Evolutionary conservation across 2,888 invertebrate species (phyloP), one percentile per base, ranked within the genome.

Genomic region (Chrysodeixis includens): DNA sequence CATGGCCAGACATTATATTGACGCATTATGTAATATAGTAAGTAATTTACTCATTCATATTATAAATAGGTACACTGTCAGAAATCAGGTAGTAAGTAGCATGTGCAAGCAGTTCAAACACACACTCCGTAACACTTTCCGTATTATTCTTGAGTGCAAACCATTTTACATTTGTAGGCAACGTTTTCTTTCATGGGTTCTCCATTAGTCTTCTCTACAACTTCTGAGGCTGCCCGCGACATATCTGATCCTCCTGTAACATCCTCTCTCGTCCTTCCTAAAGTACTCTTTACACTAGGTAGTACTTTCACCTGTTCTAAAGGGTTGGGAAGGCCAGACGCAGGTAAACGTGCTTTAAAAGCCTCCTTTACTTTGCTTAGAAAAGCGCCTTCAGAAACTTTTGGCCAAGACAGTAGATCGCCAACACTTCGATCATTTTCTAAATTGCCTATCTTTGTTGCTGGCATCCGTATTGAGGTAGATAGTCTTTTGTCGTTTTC

Each of bases 151-250:
- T 86, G 90, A 3, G 87, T 86, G 75, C 94, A 94, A 30, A 91
- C 79, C 89, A 94, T 89, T 72, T 82, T 90, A 78, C 94, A 94
- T 72, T 88, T 90, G 66, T 93, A 94, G 0, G 91, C 75, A 16
- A 90, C 86, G 66, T 93, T 92, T 85, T 93, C 90, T 76, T 90
- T 88, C 32, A 93, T 71, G 0, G 85, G 62, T 16, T 83, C 72
- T 26, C 67, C 68, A 14, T 66, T 32, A 12, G 77, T 46, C 4
- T 80, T 66, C 16, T 81, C 78, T 32, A 78, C 59, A 56, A 82
- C 85, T 35, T 86, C 83, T n/a, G 90, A 85, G 0, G 88, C 85
- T 6, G 89, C 83, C 56, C 79, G 81, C 22, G 74, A 22, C 88
- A 88, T 87, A 65, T 89, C 85, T 40, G 62, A 67, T 16, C 40